Percentiles rank a stretch among this genome's conserved stretches.
These are phyloP conservation scores for Polyergus mexicanus DNA, from an alignment of 1,140 invertebrate species.

Conservation along the genomic window DNA sequence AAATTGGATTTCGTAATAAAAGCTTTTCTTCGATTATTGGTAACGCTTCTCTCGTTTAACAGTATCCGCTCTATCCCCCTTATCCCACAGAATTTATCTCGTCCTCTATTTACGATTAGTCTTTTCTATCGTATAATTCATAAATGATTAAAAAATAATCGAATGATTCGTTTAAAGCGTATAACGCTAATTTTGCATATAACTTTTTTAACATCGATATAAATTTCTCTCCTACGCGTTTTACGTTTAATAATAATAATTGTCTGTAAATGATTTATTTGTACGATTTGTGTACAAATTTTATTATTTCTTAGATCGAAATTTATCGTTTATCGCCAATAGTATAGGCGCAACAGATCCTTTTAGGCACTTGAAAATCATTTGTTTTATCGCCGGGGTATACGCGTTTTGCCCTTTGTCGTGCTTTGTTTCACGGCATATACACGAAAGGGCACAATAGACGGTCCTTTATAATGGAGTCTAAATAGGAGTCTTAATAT, in stretches of 20 bases:
- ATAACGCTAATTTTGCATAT: neutral
- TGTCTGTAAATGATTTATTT: slow-evolving; percentile 22
- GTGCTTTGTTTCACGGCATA: slow-evolving; percentile 51
- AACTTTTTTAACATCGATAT: neutral
- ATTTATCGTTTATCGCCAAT: slow-evolving; percentile 38
- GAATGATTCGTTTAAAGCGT: neutral
- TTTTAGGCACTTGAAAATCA: slow-evolving; percentile 48
- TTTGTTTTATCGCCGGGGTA: slow-evolving; percentile 61
- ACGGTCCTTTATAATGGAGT: slow-evolving; percentile 52
- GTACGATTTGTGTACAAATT: neutral
- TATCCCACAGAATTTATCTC: neutral
- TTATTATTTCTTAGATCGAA: slow-evolving; percentile 13
- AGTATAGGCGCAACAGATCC: neutral
- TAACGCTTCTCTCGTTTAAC: neutral
- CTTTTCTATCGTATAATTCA: neutral
- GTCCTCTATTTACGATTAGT: neutral
- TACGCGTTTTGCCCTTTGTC: slow-evolving; percentile 62
- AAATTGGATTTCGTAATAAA: slow-evolving; percentile 76
- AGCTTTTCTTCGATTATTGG: slow-evolving; percentile 62
- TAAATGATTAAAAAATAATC: slow-evolving; percentile 5
- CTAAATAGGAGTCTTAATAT: slow-evolving; percentile 59
- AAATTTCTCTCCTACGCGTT: neutral
- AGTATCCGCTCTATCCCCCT: neutral
- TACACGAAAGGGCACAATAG: slow-evolving; percentile 52
- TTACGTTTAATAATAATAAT: slow-evolving; percentile 2